phyloP scores from a whole-genome alignment of 2,888 invertebrate genomes.

The Biston stratarius region DNA sequence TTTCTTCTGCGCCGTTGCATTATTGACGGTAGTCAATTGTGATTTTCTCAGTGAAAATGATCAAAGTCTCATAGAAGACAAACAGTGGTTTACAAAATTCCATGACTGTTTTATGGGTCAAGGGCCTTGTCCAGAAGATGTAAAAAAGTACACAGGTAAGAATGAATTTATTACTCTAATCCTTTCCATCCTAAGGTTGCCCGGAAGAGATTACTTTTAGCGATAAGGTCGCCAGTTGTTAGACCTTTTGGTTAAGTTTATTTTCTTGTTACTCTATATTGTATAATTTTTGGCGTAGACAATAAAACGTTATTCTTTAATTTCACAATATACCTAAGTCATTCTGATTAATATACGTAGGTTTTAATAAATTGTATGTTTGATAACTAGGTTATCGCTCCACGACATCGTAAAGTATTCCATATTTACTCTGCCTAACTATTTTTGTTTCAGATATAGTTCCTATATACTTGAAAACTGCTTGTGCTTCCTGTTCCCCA shows the following conservation, averaged over 20 bases:
- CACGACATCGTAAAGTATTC: too few species aligned
- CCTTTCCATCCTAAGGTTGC: too few species aligned
- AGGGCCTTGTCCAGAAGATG: conserved; percentile 1
- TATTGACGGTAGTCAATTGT: not conserved
- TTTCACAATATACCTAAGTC: too few species aligned
- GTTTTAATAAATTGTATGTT: too few species aligned
- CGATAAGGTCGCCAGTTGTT: too few species aligned
- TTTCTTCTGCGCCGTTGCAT: conserved; percentile 1
- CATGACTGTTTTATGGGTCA: conserved; percentile 2
- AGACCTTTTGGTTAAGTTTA: too few species aligned
- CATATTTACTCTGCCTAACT: not conserved
- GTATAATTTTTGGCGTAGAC: too few species aligned
- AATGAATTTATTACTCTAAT: not conserved
- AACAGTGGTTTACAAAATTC: conserved; percentile 1
- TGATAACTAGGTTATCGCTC: too few species aligned
- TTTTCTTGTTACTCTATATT: too few species aligned
- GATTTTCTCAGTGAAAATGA: conserved; percentile 6
- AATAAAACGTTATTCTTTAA: too few species aligned
- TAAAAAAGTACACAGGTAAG: conserved; percentile 5
- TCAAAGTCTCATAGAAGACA: not conserved
- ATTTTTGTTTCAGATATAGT: not conserved
- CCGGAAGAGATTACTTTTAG: too few species aligned
- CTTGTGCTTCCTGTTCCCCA: conserved; percentile 2
- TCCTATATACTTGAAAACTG: conserved; percentile 1
- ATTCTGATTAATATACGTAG: too few species aligned